These are phyloP conservation scores for Cephalopachus bancanus DNA, from an alignment of 2,797 vertebrate species.

Conservation along the genomic window DNA sequence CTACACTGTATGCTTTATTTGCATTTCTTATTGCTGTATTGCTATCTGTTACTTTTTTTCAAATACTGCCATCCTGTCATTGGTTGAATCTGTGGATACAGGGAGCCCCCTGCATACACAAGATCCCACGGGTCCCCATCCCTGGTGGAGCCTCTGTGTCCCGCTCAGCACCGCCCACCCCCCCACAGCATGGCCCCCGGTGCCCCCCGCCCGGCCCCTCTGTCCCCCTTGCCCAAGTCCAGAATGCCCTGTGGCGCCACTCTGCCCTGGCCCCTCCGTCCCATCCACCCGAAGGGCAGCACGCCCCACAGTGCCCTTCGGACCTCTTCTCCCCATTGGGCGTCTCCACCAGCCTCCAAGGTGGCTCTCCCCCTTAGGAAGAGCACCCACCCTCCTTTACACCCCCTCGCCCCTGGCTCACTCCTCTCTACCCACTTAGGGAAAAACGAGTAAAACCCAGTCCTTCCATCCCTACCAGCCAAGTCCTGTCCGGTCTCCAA, in stretches of 20 bases:
- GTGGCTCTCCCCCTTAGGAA: background rate
- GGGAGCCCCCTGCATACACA: background rate
- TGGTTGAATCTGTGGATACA: background rate
- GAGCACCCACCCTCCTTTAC: background rate
- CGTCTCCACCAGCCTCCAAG: background rate
- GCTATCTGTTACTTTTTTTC: background rate
- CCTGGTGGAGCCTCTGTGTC: background rate
- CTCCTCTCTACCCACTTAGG: too few species aligned
- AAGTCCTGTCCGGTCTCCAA: too few species aligned
- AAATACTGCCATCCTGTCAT: background rate
- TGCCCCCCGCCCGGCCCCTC: too few species aligned
- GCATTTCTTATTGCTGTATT: background rate
- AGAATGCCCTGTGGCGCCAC: too few species aligned
- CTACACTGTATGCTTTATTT: too few species aligned
- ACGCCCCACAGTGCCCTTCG: background rate
- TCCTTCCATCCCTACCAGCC: too few species aligned
- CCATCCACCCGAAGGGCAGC: too few species aligned
- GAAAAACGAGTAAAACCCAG: too few species aligned
- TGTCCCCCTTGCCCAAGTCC: too few species aligned
- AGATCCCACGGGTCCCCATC: background rate
- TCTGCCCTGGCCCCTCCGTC: too few species aligned
- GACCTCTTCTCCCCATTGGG: too few species aligned
- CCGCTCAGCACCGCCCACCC: rapidly evolving
- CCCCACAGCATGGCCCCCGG: background rate
- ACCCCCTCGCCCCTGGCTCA: too few species aligned